These are phyloP conservation scores for Phaedon cochleariae DNA, from an alignment of 2,888 invertebrate species.

Conservation along the genomic window DNA sequence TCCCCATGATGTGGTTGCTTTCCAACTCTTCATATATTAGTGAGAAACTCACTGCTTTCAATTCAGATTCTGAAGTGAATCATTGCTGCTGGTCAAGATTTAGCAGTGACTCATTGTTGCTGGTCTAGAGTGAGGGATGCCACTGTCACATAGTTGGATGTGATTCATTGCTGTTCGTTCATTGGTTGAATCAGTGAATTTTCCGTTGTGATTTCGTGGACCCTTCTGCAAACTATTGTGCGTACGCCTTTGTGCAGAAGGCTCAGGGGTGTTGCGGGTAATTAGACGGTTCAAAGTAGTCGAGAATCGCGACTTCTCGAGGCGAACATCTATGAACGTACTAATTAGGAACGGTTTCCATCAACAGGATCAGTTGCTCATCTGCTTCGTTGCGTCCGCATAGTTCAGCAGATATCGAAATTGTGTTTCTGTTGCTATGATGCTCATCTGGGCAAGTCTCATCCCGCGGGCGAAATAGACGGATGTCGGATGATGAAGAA, in stretches of 20 bases:
- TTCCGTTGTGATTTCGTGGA: not conserved
- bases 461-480: not conserved
- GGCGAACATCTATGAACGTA: constrained; percentile 47
- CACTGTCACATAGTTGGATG: too few relatives aligned
- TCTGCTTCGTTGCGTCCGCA: not conserved
- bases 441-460: not conserved
- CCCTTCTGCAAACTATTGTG: too few relatives aligned
- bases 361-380: constrained; percentile 23
- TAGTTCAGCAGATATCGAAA: not conserved
- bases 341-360: constrained; percentile 55
- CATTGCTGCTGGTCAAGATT: too few relatives aligned
- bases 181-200: too few relatives aligned
- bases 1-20: too few relatives aligned
- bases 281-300: constrained; percentile 57
- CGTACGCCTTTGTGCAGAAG: constrained; percentile 21
- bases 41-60: too few relatives aligned
- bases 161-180: too few relatives aligned
- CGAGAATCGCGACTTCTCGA: constrained; percentile 45
- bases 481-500: not conserved
- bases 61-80: too few relatives aligned
- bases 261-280: constrained; percentile 55
- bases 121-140: too few relatives aligned
- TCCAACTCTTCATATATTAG: too few relatives aligned
- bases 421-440: not conserved
- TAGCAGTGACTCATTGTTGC: too few relatives aligned